These are phyloP conservation scores for Pipra filicauda DNA, from an alignment of 2,113 vertebrate species.

Conservation along the genomic window DNA sequence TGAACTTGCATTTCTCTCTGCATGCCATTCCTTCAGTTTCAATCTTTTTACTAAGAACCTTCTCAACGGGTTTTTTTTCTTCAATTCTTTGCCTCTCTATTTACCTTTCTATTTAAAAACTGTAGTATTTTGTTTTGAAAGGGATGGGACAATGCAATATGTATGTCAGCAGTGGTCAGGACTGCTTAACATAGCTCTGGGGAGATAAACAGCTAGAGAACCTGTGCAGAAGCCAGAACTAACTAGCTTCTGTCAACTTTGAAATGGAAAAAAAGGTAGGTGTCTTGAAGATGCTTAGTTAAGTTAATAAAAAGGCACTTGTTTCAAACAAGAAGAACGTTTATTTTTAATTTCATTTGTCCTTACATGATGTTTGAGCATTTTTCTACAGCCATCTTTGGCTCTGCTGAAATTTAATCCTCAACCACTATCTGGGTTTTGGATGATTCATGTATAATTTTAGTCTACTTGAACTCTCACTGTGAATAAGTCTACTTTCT, in stretches of 20 bases:
- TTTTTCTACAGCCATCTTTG: not conserved
- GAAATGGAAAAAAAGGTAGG: not conserved
- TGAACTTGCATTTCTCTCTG: constrained; percentile 71
- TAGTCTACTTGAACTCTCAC: not conserved
- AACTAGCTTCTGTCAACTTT: not conserved
- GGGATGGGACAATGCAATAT: not conserved
- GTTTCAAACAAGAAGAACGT: not conserved
- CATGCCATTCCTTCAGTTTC: constrained; percentile 34
- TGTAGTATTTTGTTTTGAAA: not conserved
- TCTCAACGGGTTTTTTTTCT: not conserved
- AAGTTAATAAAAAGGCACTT: not conserved
- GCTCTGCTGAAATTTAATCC: not conserved
- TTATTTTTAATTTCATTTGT: not conserved
- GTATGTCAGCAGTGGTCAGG: not conserved
- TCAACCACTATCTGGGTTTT: not conserved
- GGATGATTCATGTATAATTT: not conserved
- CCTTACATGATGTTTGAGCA: not conserved
- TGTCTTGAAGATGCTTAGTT: not conserved
- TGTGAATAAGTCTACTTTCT: not conserved
- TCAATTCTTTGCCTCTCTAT: not conserved
- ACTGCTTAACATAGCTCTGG: not conserved
- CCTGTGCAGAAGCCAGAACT: not conserved
- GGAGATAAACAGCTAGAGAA: not conserved
- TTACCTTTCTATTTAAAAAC: not conserved
- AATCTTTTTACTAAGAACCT: constrained; percentile 31